phyloP scores from a whole-genome alignment of 2,113 vertebrate genomes.

The Elaphurus davidianus region DNA sequence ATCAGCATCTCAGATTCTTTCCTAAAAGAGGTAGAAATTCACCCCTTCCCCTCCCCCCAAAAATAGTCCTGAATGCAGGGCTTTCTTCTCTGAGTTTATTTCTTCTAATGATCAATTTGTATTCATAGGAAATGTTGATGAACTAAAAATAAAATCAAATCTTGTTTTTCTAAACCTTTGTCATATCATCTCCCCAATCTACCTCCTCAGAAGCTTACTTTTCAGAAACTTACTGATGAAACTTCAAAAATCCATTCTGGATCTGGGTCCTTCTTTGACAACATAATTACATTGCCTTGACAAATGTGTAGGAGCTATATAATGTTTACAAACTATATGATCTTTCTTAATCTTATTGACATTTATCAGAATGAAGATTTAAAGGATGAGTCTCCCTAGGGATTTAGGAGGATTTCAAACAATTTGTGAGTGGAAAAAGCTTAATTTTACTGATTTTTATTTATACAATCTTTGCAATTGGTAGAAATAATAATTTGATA shows the following conservation, averaged over 20 bases:
- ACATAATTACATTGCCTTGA: background rate
- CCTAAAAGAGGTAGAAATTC: background rate
- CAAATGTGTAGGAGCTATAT: background rate
- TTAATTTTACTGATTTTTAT: background rate
- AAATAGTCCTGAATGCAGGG: background rate
- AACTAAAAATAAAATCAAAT: background rate
- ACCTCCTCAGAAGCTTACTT: background rate
- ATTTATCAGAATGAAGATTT: background rate
- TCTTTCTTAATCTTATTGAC: background rate
- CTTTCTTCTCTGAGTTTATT: background rate
- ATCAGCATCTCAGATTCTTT: background rate
- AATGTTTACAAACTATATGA: background rate
- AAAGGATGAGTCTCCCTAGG: background rate
- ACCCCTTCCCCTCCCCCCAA: accelerated
- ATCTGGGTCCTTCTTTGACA: background rate
- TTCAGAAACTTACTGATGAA: background rate
- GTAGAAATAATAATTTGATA: background rate
- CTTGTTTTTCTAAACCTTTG: background rate
- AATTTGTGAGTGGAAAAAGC: background rate
- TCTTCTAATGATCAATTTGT: background rate
- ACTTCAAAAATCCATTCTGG: background rate
- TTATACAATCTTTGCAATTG: background rate
- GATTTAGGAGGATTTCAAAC: background rate
- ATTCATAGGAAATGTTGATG: background rate
- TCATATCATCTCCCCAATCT: background rate